Evolutionary conservation across 2,113 vertebrate genomes (phyloP), one percentile per base, ranked within the genome.

Genomic region (Pseudorhombus dupliciocellatus): DNA sequence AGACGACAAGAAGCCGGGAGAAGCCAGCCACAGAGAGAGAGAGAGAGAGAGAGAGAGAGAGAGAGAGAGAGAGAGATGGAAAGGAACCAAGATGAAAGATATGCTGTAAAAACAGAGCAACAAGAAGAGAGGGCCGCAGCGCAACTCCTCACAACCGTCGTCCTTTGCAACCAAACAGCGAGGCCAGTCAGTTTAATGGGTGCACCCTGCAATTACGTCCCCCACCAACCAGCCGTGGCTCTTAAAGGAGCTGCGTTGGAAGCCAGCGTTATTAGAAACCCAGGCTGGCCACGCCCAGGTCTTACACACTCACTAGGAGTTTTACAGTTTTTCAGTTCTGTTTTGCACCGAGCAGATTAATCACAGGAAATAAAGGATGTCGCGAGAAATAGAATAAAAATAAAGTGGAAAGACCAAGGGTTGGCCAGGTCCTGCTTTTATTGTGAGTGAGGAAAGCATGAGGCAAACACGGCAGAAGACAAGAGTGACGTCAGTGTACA

Each of bases 251-350:
- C 79, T 34, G 75, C 60, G 57, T 71, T 81, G 73, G 66, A 75
- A 84, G 83, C 74, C 59, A 71, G 86, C 77, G 51, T 73, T 78
- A 86, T 84, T 88, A 91, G 88, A 84, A 90, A 86, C 88, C 75
- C 89, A 85, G 90, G 80, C 84, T 83, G 87, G 91, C 91, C 91
- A 89, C 88, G 78, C 89, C 92, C 93, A 82, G 89, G 86, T 91
- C 87, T 84, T 30, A 60, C 74, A 40, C 56, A 16, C 80, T 30
- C 62, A 21, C 42, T 37, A 37, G 2, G 12, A 37, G 34, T 37
- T 37, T 37, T 10, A 37, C 34, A 37, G 4, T 11, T 37, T 10
- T 37, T 10, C 34, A 3, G 34, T 3, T 37, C 12, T 10, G 34
- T 9, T 37, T 37, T 37, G 10, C 12, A 3, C 34, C 9, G 34